These are phyloP conservation scores for Alsophila aescularia DNA, from an alignment of 2,888 invertebrate genomes.

Conservation along the genomic window DNA sequence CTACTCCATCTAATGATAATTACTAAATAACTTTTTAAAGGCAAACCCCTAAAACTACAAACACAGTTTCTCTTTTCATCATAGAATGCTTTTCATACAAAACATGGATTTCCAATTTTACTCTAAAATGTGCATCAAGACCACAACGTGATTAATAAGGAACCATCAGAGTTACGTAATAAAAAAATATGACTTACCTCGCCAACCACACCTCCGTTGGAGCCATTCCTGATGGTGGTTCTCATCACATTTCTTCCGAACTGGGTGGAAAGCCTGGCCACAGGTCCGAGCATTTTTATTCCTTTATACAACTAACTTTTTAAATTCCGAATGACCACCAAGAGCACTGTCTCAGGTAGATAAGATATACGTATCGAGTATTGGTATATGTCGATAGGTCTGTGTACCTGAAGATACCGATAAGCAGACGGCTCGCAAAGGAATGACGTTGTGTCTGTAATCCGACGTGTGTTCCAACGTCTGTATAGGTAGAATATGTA, in stretches of 20 bases:
- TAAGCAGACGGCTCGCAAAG: slow-evolving; percentile 38
- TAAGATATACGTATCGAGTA: slow-evolving; percentile 62
- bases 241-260: slow-evolving; percentile 68
- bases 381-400: slow-evolving; percentile 44
- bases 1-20: too few relatives aligned
- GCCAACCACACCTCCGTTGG: slow-evolving; percentile 71
- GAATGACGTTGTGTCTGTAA: slow-evolving; percentile 26
- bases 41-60: too few relatives aligned
- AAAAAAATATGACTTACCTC: slow-evolving; percentile 58
- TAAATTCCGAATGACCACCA: slow-evolving; percentile 39
- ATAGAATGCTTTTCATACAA: too few relatives aligned
- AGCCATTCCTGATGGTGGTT: slow-evolving; percentile 67
- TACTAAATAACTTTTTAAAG: too few relatives aligned
- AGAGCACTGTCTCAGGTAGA: slow-evolving; percentile 51
- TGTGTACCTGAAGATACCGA: slow-evolving; percentile 43
- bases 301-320: slow-evolving; percentile 26
- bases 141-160: too few relatives aligned
- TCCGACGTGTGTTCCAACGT: slow-evolving; percentile 33
- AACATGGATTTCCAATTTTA: too few relatives aligned
- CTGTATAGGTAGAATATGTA: neutral
- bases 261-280: slow-evolving; percentile 68
- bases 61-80: too few relatives aligned
- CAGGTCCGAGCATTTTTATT: slow-evolving; percentile 70
- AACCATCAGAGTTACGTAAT: slow-evolving; percentile 55
- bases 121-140: too few relatives aligned